phyloP scores from a whole-genome alignment of 2,888 invertebrate species.

The Nomada lathburiana region DNA sequence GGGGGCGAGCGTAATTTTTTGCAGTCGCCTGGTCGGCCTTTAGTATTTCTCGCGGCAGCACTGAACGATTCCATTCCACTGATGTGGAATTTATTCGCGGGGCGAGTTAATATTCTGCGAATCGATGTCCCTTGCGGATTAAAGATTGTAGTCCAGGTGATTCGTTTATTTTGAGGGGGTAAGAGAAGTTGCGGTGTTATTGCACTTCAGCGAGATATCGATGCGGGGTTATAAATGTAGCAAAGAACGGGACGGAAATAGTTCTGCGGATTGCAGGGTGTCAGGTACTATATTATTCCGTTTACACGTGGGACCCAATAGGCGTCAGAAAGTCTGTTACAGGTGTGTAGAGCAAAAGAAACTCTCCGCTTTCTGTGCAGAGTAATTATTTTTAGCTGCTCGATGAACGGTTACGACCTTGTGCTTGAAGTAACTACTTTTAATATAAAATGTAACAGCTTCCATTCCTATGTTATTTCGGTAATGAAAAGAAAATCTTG shows the following conservation, averaged over 20 bases:
- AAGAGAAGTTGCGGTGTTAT: constrained; percentile 47
- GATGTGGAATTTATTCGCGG: no score
- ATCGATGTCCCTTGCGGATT: no score
- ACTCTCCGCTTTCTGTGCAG: background rate
- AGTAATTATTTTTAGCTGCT: background rate
- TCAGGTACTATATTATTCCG: constrained; percentile 28
- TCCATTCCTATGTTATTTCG: background rate
- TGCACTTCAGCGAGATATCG: constrained; percentile 64
- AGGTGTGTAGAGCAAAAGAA: constrained; percentile 36
- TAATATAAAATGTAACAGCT: background rate
- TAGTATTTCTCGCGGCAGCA: background rate
- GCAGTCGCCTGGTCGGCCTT: background rate
- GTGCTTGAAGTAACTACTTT: background rate
- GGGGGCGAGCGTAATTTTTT: constrained; percentile 17
- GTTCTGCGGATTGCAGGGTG: constrained; percentile 35
- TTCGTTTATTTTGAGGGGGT: background rate
- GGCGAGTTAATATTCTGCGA: no score
- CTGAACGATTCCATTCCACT: background rate
- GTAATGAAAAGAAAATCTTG: background rate
- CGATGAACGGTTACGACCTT: background rate
- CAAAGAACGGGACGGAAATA: constrained; percentile 45
- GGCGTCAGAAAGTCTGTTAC: constrained; percentile 20
- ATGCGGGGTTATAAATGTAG: constrained; percentile 65
- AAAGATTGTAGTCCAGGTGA: no score
- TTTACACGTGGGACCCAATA: constrained; percentile 43